Base-by-base conservation (phyloP, 2,113 vertebrate species). In the Eptesicus fuscus region DNA sequence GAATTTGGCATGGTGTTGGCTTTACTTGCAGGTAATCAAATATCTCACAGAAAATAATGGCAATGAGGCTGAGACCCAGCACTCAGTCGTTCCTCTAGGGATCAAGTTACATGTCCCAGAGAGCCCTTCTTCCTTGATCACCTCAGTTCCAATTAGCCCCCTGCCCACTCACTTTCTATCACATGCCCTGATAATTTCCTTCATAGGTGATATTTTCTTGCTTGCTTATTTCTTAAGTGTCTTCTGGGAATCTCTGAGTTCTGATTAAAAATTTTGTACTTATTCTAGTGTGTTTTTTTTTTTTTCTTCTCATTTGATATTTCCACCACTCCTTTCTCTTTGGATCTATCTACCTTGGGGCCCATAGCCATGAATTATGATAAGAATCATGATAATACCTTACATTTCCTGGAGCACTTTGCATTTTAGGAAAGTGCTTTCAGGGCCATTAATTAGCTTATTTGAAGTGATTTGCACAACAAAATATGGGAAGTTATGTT, bases 251-350 rank as follows among this genome's bases (percentile, higher is more conserved):
- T 74, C 73, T 79, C 76, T 9, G 32, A 71, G n/a, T 90, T 77
- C n/a, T 92, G 80, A 88, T 88, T 91, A 83, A 92, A 93, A 92
- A 22, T 87, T 63, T 53, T 83, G 44, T 51, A 25, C 61, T 77
- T 51, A 56, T 76, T n/a, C 7, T 86, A 16, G 22, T 59, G 63
- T 3, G 32, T 82, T 65, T 67, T n/a, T 44, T 93, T 59, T n/a
- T 23, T 78, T 56, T 73, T 25, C 65, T 94, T 49, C 18, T 87
- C n/a, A n/a, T n/a, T 44, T 88, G 71, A 2, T 84, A 12, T 30
- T 69, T 73, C 65, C 4, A 73, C 17, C 25, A 30, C 42, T 89
- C 61, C 56, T 42, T 16, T 49, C n/a, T 92, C 42, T 76, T 67
- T 20, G 30, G 44, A 20, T 82, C 22, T 59, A 30, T 82, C 32